Evolutionary conservation across 2,888 invertebrate species (phyloP).

Genomic region (Meghimatium bilineatum): DNA sequence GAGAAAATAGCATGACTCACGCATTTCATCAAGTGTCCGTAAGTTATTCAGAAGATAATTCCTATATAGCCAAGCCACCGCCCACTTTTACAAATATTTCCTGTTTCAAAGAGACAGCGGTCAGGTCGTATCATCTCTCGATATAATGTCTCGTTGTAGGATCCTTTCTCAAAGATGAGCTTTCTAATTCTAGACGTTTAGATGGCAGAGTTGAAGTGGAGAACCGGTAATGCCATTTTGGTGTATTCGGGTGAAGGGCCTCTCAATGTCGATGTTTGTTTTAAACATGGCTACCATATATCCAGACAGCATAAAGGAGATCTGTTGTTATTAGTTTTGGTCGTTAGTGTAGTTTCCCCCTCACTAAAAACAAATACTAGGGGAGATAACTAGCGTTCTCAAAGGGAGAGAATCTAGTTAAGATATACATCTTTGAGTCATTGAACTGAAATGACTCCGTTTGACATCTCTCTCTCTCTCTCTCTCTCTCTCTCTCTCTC

Average conservation of each 20-base stretch:
- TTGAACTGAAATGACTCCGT: no score
- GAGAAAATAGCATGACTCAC: conserved; percentile 31
- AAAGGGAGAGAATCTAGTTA: no score
- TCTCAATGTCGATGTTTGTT: not conserved
- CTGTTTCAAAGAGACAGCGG: not conserved
- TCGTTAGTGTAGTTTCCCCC: not conserved
- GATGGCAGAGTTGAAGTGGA: not conserved
- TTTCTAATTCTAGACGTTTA: not conserved
- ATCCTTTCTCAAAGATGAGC: not conserved
- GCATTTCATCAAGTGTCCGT: conserved; percentile 36
- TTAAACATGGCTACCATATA: not conserved
- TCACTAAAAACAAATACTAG: no score
- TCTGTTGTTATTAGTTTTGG: not conserved
- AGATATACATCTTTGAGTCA: no score
- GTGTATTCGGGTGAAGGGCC: not conserved
- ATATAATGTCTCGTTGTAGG: conserved; percentile 8
- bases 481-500: no score
- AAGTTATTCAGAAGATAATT: conserved; percentile 4
- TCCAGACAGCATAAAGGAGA: not conserved
- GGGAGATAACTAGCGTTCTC: no score
- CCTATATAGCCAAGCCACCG: not conserved
- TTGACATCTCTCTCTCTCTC: no score
- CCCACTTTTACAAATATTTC: conserved; percentile 13
- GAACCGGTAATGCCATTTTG: conserved; percentile 30
- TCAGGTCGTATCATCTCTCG: not conserved